These are phyloP conservation scores for Galleria mellonella DNA, from an alignment of 1,140 invertebrate species.

Conservation along the genomic window DNA sequence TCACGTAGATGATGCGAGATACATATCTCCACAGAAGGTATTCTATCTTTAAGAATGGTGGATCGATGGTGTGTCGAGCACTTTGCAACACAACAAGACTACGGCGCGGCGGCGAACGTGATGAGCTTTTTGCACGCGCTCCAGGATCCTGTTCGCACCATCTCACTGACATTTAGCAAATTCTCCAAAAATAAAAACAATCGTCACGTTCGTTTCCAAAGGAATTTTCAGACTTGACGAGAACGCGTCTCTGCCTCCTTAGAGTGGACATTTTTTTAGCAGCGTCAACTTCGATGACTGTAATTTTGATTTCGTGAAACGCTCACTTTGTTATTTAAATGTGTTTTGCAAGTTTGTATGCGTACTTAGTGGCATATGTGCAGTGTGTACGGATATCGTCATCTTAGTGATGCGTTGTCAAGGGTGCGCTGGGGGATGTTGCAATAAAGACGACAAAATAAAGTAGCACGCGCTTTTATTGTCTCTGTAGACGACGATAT, in stretches of 20 bases:
- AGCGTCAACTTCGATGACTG: conserved; percentile 25
- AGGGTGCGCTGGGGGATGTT: conserved; percentile 27
- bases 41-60: conserved; percentile 22
- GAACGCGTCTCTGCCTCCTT: conserved; percentile 16
- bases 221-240: conserved; percentile 23
- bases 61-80: conserved; percentile 13
- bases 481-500: conserved; percentile 47
- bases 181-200: conserved; percentile 38
- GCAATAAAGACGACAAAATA: conserved; percentile 57
- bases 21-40: conserved; percentile 26
- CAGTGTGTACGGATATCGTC: conserved; percentile 29
- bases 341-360: conserved; percentile 20
- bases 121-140: conserved; percentile 47
- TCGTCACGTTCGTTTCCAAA: conserved; percentile 22
- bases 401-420: conserved; percentile 24
- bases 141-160: conserved; percentile 50
- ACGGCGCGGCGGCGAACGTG: conserved; percentile 18
- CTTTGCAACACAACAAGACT: conserved; percentile 2
- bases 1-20: conserved; percentile 32
- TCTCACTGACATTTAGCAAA: conserved; percentile 44
- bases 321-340: conserved; percentile 47
- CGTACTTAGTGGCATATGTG: conserved; percentile 23
- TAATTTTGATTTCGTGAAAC: conserved; percentile 21
- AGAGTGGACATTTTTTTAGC: conserved; percentile 7
- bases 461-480: conserved; percentile 59